A percentile compares a stretch with the other conserved stretches of the same genome.
Conservation (phyloP, 1,140 invertebrate species). For the Drosophila santomea region DNA sequence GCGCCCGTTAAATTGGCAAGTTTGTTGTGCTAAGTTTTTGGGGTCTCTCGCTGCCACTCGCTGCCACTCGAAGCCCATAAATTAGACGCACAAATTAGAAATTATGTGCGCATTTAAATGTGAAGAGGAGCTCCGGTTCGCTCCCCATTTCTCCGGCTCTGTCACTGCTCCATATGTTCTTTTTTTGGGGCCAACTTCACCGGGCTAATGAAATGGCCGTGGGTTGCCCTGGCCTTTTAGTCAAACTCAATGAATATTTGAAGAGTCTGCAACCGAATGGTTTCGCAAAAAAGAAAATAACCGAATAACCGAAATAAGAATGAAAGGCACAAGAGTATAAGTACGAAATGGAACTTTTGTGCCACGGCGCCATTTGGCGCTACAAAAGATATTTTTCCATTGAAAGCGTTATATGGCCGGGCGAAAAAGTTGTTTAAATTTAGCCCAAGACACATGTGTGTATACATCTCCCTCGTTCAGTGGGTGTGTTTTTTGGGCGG, state of each 20-base stretch:
- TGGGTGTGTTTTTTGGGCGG: conserved; percentile 39
- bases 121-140: conserved; percentile 64
- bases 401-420: conserved; percentile 65
- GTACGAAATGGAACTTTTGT: conserved; percentile 63
- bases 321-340: conserved; percentile 9
- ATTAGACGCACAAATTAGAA: conserved; percentile 84
- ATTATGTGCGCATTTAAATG: conserved; percentile 84
- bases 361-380: conserved; percentile 80
- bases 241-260: conserved; percentile 82
- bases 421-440: conserved; percentile 74
- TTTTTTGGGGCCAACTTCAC: conserved; percentile 22
- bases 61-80: conserved; percentile 73
- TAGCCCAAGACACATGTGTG: conserved; percentile 66
- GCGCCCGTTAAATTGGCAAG: conserved; percentile 80
- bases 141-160: conserved; percentile 8
- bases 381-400: conserved; percentile 82
- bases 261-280: conserved; percentile 53
- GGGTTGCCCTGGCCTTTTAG: conserved; percentile 60
- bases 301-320: conserved; percentile 17
- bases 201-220: conserved; percentile 57
- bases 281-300: conserved; percentile 2
- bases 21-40: conserved; percentile 82
- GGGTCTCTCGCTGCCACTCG: conserved; percentile 56
- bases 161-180: conserved; percentile 40
- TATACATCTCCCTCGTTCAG: conserved; percentile 27